Evolutionary conservation across 2,113 vertebrate species (phyloP), one percentile per base, ranked within the genome.

Genomic region (Macroglossus sobrinus): DNA sequence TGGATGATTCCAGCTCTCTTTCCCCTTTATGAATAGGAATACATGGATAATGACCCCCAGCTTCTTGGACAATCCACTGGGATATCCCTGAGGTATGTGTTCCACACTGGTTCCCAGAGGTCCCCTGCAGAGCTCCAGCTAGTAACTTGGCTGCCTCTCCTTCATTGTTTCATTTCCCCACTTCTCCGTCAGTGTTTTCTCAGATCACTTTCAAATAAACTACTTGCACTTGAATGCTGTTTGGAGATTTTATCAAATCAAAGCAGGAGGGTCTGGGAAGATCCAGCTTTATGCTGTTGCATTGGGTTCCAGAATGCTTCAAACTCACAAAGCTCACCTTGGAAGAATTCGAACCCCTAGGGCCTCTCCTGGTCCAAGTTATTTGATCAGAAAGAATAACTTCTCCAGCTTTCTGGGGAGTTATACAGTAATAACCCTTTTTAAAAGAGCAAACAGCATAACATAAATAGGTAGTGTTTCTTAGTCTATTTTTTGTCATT

Each of bases 401-500:
- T 91, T 93, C 50, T 84, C 26, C 35, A 61, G 80, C 40, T 94
- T 93, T 78, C 63, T 55, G 45, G 45, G 47, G 35, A 88, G n/a
- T 50, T 94, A 66, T 10, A 59, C 13, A 82, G 43, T 38, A 84
- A 84, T 84, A 92, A 92, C 50, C 26, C 22, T 35, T 93, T 89
- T 82, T 55, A 93, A 92, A 93, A 92, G 4, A 30, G 21, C 75
- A 91, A 93, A 84, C 10, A 81, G 50, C 24, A 28, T 22, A 94
- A 80, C 28, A 45, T 55, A 89, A 59, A 8, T 63, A 84, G 59
- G 38, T 90, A 45, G 61, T 79, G 19, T 74, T 95, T 96, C 47
- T 92, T 84, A 50, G n/a, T 71, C 71, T 92, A 59, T 76, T 96
- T 94, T 97, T 93, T 86, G 53, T 90, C 61, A 95, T 92, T 90